Evolutionary conservation across 2,113 vertebrate species (phyloP).

Genomic region (Anguilla rostrata): DNA sequence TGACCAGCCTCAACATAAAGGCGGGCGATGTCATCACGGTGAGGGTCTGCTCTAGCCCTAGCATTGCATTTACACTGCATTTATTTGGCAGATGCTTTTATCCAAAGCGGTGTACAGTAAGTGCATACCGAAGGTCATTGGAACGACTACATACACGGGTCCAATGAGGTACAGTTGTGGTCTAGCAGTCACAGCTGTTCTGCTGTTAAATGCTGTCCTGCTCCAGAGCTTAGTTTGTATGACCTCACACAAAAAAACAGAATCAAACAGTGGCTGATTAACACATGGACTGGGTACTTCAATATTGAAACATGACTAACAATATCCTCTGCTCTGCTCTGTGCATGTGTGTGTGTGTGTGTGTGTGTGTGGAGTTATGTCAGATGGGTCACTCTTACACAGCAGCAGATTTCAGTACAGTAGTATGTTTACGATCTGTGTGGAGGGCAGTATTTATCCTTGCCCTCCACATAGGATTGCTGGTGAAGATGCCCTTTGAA

Average conservation of each 20-base stretch:
- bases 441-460: neutral
- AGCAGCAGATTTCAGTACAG: neutral
- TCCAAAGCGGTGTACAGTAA: too few relatives aligned
- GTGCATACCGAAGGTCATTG: too few relatives aligned
- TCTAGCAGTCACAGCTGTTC: neutral
- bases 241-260: neutral
- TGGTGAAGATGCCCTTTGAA: neutral
- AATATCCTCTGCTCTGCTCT: constrained; percentile 27
- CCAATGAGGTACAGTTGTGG: too few relatives aligned
- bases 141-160: too few relatives aligned
- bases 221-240: neutral
- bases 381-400: too few relatives aligned
- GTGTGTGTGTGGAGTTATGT: neutral
- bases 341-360: constrained; percentile 10
- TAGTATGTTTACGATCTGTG: neutral
- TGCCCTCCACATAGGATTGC: neutral
- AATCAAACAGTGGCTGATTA: neutral
- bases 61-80: neutral
- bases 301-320: neutral
- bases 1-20: constrained; percentile 98
- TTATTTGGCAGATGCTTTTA: too few relatives aligned
- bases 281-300: neutral
- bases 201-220: neutral
- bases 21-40: constrained; percentile 94
- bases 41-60: constrained; percentile 43